phyloP scores from a whole-genome alignment of 2,797 vertebrate species.

The Pyrrhura leucotis region DNA sequence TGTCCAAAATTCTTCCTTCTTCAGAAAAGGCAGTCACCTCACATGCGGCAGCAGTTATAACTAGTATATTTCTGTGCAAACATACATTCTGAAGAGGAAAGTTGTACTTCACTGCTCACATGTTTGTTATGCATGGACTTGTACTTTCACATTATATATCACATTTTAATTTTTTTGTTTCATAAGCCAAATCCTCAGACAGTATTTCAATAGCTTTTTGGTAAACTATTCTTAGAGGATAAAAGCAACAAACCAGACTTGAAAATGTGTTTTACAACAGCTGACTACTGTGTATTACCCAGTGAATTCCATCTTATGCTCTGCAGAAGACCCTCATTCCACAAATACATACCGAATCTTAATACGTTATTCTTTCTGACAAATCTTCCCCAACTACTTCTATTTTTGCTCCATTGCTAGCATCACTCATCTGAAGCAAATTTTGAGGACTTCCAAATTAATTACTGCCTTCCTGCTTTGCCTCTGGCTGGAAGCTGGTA shows the following conservation, averaged over 20 bases:
- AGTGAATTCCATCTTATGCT: background rate
- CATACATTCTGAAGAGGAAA: background rate
- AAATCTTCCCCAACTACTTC: constrained; percentile 16
- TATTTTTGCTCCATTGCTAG: background rate
- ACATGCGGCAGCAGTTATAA: background rate
- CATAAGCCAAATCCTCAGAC: background rate
- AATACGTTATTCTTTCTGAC: background rate
- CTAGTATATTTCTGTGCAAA: background rate
- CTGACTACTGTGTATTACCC: background rate
- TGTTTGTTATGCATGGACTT: background rate
- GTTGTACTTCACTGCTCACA: background rate
- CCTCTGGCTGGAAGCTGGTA: constrained; percentile 30
- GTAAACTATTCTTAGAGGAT: background rate
- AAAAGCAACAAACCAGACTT: constrained; percentile 11
- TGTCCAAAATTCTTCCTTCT: background rate
- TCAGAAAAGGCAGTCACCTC: background rate
- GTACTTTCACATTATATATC: background rate
- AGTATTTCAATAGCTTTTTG: constrained; percentile 1
- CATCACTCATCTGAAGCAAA: constrained; percentile 23
- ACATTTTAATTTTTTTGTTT: background rate
- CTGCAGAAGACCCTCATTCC: constrained; percentile 9
- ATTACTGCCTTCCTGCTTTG: constrained; percentile 35
- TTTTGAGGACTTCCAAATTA: constrained; percentile 47
- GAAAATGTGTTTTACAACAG: constrained; percentile 9
- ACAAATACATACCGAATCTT: constrained; percentile 1